These are phyloP conservation scores for Thomomys bottae DNA, from an alignment of 2,113 vertebrate genomes.

Conservation along the genomic window DNA sequence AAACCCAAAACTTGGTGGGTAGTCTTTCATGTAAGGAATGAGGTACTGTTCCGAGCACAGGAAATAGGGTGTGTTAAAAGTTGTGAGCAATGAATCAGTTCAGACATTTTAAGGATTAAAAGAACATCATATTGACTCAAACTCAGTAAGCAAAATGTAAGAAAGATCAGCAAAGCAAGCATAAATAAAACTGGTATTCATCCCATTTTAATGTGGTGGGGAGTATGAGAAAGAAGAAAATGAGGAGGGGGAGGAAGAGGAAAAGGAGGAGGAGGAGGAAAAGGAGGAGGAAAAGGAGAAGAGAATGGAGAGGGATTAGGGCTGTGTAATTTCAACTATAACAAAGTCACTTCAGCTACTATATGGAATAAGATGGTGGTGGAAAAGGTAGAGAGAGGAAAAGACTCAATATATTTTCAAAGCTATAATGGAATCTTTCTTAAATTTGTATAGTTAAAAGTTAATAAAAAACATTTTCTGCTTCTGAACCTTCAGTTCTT, in stretches of 20 bases:
- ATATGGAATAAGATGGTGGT: neutral
- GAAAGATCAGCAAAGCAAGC: neutral
- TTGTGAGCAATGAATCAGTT: neutral
- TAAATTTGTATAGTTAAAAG: neutral
- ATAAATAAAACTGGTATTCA: neutral
- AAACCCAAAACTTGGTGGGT: conserved; percentile 7
- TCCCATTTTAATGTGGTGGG: neutral
- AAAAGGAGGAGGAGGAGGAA: neutral
- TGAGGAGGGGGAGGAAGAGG: neutral
- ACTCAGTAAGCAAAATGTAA: neutral
- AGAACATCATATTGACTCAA: neutral
- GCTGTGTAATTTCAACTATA: neutral
- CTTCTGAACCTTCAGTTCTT: neutral
- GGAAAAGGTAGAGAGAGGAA: neutral
- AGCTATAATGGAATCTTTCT: neutral
- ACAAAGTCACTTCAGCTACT: neutral
- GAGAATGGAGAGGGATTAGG: neutral
- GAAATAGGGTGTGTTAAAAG: neutral
- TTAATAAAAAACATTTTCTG: neutral
- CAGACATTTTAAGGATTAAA: neutral
- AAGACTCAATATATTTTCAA: neutral
- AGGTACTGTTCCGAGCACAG: neutral
- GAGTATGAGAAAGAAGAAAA: neutral
- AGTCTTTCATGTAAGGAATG: neutral
- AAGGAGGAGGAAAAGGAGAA: neutral